phyloP scores from a whole-genome alignment of 2,888 invertebrate genomes.

The Melinopterus prodromus region DNA sequence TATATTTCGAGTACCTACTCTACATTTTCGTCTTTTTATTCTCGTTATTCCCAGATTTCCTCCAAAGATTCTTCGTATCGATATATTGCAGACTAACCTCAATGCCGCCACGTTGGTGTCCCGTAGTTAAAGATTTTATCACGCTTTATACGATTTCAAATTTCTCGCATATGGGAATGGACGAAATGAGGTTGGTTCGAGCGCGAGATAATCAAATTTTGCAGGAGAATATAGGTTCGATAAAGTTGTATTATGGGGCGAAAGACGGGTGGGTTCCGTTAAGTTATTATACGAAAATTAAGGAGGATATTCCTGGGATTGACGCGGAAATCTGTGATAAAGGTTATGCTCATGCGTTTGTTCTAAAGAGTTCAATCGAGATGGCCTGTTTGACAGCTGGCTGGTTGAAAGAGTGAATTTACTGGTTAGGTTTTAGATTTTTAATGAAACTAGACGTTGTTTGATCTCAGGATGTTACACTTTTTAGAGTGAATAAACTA shows the following conservation, averaged over 20 bases:
- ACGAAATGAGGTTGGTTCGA: conserved; percentile 82
- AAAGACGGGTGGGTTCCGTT: conserved; percentile 87
- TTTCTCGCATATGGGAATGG: conserved; percentile 74
- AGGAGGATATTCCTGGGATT: conserved; percentile 66
- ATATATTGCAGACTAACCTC: conserved; percentile 65
- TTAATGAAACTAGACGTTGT: background rate
- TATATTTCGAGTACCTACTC: conserved; percentile 58
- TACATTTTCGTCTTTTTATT: conserved; percentile 62
- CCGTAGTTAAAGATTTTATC: conserved; percentile 66
- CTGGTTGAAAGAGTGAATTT: conserved; percentile 47
- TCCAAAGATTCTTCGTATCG: conserved; percentile 64
- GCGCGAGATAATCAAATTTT: conserved; percentile 69
- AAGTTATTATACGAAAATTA: conserved; percentile 73
- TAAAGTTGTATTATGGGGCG: conserved; percentile 83
- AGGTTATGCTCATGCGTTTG: conserved; percentile 81
- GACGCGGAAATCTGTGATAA: conserved; percentile 69
- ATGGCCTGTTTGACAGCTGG: conserved; percentile 61
- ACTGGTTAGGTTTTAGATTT: background rate
- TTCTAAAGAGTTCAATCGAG: conserved; percentile 69
- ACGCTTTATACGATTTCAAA: conserved; percentile 69
- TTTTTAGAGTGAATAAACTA: background rate
- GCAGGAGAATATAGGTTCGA: conserved; percentile 64
- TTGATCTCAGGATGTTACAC: background rate
- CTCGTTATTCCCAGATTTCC: conserved; percentile 62
- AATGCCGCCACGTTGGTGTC: conserved; percentile 63